These are phyloP conservation scores for Alauda arvensis DNA, from an alignment of 2,797 vertebrate genomes.

Conservation along the genomic window DNA sequence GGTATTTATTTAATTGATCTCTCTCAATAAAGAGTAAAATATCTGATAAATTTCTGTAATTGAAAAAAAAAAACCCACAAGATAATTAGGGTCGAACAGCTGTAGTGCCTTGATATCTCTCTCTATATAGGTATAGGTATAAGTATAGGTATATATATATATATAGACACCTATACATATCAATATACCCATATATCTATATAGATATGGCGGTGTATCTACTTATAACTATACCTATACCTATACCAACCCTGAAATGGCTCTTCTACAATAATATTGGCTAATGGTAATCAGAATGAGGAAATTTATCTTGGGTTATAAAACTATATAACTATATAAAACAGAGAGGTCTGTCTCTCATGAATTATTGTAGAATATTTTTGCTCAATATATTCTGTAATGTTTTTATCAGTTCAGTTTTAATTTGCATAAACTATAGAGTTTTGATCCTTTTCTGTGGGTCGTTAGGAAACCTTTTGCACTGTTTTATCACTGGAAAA, in stretches of 20 bases:
- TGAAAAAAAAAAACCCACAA: background rate
- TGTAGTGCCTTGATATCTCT: background rate
- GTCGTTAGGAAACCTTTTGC: background rate
- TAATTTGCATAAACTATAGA: background rate
- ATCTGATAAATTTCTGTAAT: background rate
- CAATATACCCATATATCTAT: no score
- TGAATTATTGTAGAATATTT: background rate
- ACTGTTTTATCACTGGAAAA: background rate
- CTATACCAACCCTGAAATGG: background rate
- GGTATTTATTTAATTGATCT: background rate
- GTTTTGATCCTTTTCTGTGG: background rate
- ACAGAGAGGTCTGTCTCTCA: background rate
- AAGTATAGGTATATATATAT: rapidly evolving
- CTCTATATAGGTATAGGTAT: background rate
- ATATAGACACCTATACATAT: no score
- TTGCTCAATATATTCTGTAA: background rate
- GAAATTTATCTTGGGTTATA: background rate
- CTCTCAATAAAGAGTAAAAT: background rate
- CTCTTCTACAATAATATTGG: background rate
- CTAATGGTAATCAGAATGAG: background rate
- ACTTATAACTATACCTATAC: no score
- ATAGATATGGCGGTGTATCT: no score
- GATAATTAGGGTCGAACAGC: background rate
- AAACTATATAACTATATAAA: no score
- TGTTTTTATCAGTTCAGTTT: background rate